These are phyloP conservation scores for Aphis craccivora DNA, from an alignment of 1,140 invertebrate genomes.

Conservation along the genomic window DNA sequence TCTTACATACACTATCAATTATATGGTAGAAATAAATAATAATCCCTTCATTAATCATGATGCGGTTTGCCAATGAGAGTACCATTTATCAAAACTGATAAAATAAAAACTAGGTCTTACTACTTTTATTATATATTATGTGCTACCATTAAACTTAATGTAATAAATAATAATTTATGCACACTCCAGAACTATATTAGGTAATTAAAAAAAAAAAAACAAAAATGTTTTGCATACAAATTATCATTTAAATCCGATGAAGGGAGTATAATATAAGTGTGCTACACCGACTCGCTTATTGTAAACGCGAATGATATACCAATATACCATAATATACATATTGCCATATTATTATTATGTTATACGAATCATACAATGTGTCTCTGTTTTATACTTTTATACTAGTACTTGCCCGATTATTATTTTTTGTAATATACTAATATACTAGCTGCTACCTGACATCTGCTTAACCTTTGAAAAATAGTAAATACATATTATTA, in stretches of 20 bases:
- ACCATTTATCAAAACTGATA: too few relatives aligned
- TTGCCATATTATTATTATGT: not conserved
- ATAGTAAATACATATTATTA: not conserved
- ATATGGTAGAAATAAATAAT: too few relatives aligned
- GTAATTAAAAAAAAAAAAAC: too few relatives aligned
- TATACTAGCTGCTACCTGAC: too few relatives aligned
- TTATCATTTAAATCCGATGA: not conserved
- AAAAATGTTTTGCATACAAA: not conserved
- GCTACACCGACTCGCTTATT: not conserved
- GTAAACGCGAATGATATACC: not conserved
- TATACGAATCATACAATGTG: not conserved
- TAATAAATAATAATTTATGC: not conserved
- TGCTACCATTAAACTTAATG: too few relatives aligned
- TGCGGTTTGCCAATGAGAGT: too few relatives aligned
- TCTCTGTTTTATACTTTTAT: not conserved
- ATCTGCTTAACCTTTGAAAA: not conserved
- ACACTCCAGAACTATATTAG: not conserved
- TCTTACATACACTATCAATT: too few relatives aligned
- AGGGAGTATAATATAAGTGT: not conserved
- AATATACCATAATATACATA: not conserved
- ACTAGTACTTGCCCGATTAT: not conserved
- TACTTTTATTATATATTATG: too few relatives aligned
- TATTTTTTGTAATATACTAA: not conserved
- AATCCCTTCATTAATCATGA: too few relatives aligned
- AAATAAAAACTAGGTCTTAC: too few relatives aligned